Evolutionary conservation across 2,888 invertebrate species (phyloP).

Genomic region (Ceriagrion tenellum): DNA sequence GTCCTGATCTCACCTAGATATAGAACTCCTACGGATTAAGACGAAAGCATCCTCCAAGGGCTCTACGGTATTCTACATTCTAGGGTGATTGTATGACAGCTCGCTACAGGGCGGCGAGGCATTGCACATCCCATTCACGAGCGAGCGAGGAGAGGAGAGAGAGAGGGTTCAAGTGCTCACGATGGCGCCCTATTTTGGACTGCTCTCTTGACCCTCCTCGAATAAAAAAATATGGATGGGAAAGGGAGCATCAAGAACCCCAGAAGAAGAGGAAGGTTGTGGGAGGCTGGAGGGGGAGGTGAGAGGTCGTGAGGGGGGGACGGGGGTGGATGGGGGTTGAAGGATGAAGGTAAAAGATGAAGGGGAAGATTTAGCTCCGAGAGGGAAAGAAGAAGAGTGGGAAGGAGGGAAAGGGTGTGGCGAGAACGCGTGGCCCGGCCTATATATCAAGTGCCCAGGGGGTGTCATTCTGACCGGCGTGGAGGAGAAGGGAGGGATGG

Average conservation of each 20-base stretch:
- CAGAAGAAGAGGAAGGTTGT: background rate
- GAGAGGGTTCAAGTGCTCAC: background rate
- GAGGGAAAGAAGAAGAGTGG: background rate
- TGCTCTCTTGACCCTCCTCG: background rate
- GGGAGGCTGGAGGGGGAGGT: background rate
- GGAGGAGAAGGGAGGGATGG: background rate
- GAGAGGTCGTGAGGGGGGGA: background rate
- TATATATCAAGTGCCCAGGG: conserved; percentile 30
- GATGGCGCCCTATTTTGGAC: background rate
- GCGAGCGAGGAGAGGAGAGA: background rate
- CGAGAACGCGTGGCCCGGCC: background rate
- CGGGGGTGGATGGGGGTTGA: background rate
- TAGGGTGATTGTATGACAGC: background rate
- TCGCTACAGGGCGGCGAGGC: background rate
- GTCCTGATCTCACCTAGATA: no score
- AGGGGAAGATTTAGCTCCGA: conserved; percentile 43
- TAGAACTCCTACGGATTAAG: no score
- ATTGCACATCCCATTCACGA: background rate
- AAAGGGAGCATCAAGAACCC: background rate
- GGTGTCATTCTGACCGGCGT: background rate
- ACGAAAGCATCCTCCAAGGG: no score
- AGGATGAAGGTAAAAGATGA: conserved; percentile 40
- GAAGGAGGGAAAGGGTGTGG: background rate
- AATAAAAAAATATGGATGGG: background rate
- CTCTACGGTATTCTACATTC: no score